These are phyloP conservation scores for Halcyon malimbica DNA, from an alignment of 2,113 vertebrate species.

Conservation along the genomic window DNA sequence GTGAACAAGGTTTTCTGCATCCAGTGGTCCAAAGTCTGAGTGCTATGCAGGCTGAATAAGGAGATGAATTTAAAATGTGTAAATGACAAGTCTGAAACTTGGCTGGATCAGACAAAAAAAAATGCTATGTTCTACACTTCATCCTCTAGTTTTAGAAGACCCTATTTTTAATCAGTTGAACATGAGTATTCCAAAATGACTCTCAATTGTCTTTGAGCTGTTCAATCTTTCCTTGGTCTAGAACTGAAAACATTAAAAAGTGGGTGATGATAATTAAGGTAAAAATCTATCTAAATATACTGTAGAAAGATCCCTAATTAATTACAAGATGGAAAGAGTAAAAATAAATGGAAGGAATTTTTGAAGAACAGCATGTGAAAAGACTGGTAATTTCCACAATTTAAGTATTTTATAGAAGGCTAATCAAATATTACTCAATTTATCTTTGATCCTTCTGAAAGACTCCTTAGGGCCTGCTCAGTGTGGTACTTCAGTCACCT, in stretches of 20 bases:
- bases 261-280: not conserved
- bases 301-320: not conserved
- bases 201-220: not conserved
- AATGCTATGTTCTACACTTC: conserved; percentile 39
- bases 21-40: conserved; percentile 62
- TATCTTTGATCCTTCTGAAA: conserved; percentile 12
- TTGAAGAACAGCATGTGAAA: not conserved
- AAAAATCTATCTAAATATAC: not conserved
- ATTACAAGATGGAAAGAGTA: not conserved
- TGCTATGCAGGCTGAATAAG: conserved; percentile 58
- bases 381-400: not conserved
- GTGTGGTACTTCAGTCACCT: not conserved
- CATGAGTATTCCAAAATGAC: not conserved
- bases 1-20: conserved; percentile 62
- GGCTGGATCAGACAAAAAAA: conserved; percentile 59
- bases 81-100: conserved; percentile 65
- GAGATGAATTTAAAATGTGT: conserved; percentile 66
- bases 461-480: not conserved
- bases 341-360: conserved; percentile 4
- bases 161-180: not conserved
- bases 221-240: not conserved
- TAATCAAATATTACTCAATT: conserved; percentile 15
- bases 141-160: conserved; percentile 70
- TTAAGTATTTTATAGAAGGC: not conserved
- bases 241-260: not conserved